These are phyloP conservation scores for Cygnus atratus DNA, from an alignment of 2,113 vertebrate species.

Conservation along the genomic window DNA sequence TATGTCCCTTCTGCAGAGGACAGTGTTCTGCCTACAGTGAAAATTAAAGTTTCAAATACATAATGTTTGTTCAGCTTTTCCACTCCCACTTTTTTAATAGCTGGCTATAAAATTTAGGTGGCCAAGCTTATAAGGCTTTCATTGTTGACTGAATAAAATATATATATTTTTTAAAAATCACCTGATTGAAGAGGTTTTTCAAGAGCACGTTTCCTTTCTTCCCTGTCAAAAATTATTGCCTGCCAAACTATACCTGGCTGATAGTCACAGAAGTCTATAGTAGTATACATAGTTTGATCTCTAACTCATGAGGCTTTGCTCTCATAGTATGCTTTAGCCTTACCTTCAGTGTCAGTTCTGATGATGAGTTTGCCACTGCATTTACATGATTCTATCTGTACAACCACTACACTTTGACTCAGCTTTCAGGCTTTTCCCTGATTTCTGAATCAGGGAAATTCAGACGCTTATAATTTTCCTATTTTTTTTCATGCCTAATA, in stretches of 20 bases:
- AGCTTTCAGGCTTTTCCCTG: not conserved
- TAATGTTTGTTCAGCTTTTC: not conserved
- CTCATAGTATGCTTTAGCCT: not conserved
- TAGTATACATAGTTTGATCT: not conserved
- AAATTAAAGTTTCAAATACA: not conserved
- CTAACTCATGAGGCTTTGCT: not conserved
- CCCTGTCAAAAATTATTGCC: not conserved
- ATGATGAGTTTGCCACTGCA: not conserved
- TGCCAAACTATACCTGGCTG: not conserved
- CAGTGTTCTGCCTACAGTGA: not conserved
- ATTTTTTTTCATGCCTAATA: not conserved
- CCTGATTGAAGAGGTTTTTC: accelerated
- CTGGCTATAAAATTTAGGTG: not conserved
- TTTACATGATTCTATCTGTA: not conserved
- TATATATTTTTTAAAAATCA: not conserved
- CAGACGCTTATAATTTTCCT: not conserved
- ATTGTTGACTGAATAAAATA: not conserved
- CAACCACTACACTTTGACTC: not conserved
- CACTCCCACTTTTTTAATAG: not conserved
- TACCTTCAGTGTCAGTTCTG: not conserved
- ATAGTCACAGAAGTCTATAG: not conserved
- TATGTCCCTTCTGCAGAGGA: not conserved
- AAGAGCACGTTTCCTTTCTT: not conserved
- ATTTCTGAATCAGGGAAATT: too few relatives aligned
- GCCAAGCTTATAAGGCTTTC: not conserved